Evolutionary conservation across 2,113 vertebrate species (phyloP), one percentile per base, ranked within the genome.

Genomic region (Cyanocitta stelleri): DNA sequence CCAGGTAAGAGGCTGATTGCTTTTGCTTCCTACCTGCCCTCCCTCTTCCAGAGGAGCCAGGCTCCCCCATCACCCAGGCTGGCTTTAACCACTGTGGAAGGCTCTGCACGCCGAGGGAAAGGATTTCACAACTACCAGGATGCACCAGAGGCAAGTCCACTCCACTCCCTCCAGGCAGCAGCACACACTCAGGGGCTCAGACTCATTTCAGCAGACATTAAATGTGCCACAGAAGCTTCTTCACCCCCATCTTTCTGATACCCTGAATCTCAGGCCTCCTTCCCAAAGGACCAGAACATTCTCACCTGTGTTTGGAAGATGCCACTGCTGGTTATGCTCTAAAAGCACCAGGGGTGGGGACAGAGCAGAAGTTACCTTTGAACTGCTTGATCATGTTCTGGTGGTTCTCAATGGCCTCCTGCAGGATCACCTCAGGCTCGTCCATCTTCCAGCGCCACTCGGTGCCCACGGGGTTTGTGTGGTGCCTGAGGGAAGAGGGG

Each of bases 381-480:
- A 99, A 99, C 89, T 99, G 98, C 51, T 97, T 98, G 72, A 99
- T 99, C 99, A 99, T 98, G 93, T 95, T 98, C 97, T 98, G 98
- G 90, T 99, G 99, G 92, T 99, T 99, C 92, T 99, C 98, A 18
- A 99, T 22, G 13, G 99, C 98, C 33, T 99, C 98, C 91, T 98
- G 96, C 71, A 99, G 95, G 97, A 99, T 99, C 86, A 98, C 88
- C 88, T 99, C 99, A 2, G 99, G 98, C 19, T 98, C 98, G 96
- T 99, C 99, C 99, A 99, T 99, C 92, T 99, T 99, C 99, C 99
- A 99, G 35, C 97, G 97, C 99, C 99, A 99, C 91, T 99, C 99
- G 0, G 99, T 99, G 64, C 99, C 99, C 96, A 99, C 99, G 0
- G 99, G 99, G 90, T 99, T 99, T 26, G 99, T 99, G 93, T 99